phyloP scores from a whole-genome alignment of 2,888 invertebrate genomes.

The Lycia hirtaria region DNA sequence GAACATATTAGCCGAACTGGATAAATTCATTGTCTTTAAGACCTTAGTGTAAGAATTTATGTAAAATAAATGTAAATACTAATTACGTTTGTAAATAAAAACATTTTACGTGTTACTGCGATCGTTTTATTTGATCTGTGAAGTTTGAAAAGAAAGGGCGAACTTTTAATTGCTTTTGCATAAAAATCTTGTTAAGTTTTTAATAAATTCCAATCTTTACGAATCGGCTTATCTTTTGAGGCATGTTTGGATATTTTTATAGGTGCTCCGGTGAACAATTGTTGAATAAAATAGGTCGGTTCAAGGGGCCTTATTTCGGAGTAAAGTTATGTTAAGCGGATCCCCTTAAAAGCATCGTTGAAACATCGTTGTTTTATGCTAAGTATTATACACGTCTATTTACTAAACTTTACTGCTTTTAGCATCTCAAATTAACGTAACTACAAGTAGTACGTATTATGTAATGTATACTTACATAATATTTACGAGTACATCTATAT shows the following conservation, averaged over 20 bases:
- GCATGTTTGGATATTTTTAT: conserved; percentile 39
- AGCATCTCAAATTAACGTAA: conserved; percentile 23
- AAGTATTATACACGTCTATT: conserved; percentile 30
- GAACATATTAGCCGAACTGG: conserved; percentile 30
- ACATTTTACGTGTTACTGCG: conserved; percentile 74
- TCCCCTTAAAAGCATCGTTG: conserved; percentile 37
- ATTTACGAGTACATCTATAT: too few species aligned
- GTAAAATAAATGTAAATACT: conserved; percentile 64
- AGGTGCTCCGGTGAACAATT: conserved; percentile 34
- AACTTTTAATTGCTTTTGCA: conserved; percentile 26
- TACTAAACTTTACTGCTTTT: conserved; percentile 29
- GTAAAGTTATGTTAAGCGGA: conserved; percentile 42
- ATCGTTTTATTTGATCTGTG: conserved; percentile 50
- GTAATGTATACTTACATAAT: conserved; percentile 8
- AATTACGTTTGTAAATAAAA: conserved; percentile 76
- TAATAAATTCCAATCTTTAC: conserved; percentile 34
- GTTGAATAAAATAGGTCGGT: conserved; percentile 38
- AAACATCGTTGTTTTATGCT: conserved; percentile 32
- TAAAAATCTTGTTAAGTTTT: conserved; percentile 29
- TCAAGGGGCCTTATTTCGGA: conserved; percentile 30
- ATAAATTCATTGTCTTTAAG: conserved; percentile 42
- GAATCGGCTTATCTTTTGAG: conserved; percentile 30
- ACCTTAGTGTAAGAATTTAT: conserved; percentile 40
- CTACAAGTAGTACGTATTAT: conserved; percentile 6
- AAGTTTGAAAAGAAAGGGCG: conserved; percentile 12